Conservation (phyloP, 2,797 vertebrate species). For the Leucoraja ocellata region DNA sequence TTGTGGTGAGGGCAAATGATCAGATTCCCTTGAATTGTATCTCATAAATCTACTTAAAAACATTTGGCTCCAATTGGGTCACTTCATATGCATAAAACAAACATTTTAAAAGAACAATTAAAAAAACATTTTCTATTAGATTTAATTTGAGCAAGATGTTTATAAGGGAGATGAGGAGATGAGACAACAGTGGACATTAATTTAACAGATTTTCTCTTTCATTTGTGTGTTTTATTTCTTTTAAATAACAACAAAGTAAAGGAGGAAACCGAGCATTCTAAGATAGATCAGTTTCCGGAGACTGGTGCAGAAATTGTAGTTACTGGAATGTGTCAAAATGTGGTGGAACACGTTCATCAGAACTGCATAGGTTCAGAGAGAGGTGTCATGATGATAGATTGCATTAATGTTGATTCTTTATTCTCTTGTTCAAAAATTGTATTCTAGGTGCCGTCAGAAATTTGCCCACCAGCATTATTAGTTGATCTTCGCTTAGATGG, state of each 20-base stretch:
- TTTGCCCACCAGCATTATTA: slow-evolving; percentile 56
- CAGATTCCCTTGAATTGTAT: background rate
- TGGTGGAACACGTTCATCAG: background rate
- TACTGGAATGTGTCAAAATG: background rate
- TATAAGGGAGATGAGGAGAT: background rate
- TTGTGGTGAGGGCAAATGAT: background rate
- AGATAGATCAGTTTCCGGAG: background rate
- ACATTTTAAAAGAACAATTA: too few species aligned
- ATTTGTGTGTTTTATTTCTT: background rate
- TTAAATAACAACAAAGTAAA: background rate
- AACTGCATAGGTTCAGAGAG: background rate
- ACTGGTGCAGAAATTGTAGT: background rate
- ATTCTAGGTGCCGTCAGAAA: slow-evolving; percentile 64
- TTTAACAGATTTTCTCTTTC: background rate
- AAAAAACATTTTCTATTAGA: too few species aligned
- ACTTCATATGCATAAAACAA: background rate
- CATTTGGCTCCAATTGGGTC: background rate
- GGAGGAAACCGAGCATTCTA: too few species aligned
- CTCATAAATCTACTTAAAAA: background rate
- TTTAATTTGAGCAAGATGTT: background rate
- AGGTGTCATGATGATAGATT: background rate
- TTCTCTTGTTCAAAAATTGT: background rate
- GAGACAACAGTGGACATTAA: background rate
- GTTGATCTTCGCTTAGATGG: slow-evolving; percentile 69
- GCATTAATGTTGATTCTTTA: background rate